Conservation (phyloP, 2,797 vertebrate genomes). For the Rhyacichthys aspro region DNA sequence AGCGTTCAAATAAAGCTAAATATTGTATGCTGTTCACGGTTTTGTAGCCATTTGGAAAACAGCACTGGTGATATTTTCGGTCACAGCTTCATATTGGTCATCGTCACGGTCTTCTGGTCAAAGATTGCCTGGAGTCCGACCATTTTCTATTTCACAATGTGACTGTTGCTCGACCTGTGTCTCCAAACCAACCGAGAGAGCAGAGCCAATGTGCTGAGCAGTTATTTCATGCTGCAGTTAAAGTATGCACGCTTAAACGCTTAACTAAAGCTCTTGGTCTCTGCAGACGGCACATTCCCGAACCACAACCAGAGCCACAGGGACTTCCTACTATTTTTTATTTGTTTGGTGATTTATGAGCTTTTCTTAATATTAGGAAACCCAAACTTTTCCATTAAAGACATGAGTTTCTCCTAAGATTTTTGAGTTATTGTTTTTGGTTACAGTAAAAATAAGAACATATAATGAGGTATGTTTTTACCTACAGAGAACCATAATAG, state of each 20-base stretch:
- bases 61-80: background rate
- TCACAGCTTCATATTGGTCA: background rate
- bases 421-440: background rate
- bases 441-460: no score
- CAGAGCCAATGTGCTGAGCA: background rate
- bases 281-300: background rate
- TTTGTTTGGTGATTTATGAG: background rate
- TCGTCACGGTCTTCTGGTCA: constrained; percentile 3
- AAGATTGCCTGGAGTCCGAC: background rate
- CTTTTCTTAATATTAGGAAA: background rate
- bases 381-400: background rate
- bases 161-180: background rate
- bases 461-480: no score
- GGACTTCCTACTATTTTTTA: background rate
- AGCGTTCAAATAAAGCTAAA: no score
- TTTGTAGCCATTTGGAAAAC: background rate
- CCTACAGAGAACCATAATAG: no score
- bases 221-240: no score
- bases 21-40: background rate
- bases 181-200: background rate
- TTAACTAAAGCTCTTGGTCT: constrained; percentile 1
- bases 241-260: background rate
- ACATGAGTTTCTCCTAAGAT: background rate
- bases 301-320: background rate
- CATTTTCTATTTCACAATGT: background rate